These are phyloP conservation scores for Tenualosa thibaudeaui DNA, from an alignment of 2,797 vertebrate species.

Conservation along the genomic window DNA sequence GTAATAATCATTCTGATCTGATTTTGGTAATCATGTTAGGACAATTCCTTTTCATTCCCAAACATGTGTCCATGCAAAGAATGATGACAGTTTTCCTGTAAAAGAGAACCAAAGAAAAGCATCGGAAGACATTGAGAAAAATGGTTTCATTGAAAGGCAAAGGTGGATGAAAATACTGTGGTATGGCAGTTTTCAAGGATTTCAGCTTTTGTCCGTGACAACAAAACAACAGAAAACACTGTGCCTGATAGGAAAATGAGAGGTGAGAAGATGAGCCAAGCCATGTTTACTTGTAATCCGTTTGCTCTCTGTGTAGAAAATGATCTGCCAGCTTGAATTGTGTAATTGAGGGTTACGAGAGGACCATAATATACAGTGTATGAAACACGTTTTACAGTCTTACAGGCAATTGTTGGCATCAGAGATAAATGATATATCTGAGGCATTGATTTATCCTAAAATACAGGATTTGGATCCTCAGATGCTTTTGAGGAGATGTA, in stretches of 20 bases:
- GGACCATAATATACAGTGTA: background rate
- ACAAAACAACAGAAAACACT: slow-evolving; percentile 29
- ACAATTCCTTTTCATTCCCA: too few species aligned
- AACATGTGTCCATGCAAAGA: background rate
- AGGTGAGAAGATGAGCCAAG: slow-evolving; percentile 30
- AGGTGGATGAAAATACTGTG: background rate
- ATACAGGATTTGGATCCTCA: slow-evolving; percentile 40
- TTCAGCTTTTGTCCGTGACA: background rate
- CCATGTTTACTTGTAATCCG: background rate
- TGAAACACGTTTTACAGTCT: background rate
- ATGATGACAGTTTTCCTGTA: background rate
- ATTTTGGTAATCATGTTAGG: background rate
- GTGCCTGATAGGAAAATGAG: slow-evolving; percentile 5
- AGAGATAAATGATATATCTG: background rate
- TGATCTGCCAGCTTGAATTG: slow-evolving; percentile 39
- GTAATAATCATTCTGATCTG: background rate
- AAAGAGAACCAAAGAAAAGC: background rate
- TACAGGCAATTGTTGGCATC: background rate
- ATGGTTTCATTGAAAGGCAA: background rate
- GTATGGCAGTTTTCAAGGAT: background rate
- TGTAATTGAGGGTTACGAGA: slow-evolving; percentile 29
- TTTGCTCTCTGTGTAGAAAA: slow-evolving; percentile 17
- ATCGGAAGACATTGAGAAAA: background rate
- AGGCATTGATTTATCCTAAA: slow-evolving; percentile 53
- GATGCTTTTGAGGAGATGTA: background rate